Evolutionary conservation across 1,140 invertebrate species (phyloP).

Genomic region (Neelides sp.): DNA sequence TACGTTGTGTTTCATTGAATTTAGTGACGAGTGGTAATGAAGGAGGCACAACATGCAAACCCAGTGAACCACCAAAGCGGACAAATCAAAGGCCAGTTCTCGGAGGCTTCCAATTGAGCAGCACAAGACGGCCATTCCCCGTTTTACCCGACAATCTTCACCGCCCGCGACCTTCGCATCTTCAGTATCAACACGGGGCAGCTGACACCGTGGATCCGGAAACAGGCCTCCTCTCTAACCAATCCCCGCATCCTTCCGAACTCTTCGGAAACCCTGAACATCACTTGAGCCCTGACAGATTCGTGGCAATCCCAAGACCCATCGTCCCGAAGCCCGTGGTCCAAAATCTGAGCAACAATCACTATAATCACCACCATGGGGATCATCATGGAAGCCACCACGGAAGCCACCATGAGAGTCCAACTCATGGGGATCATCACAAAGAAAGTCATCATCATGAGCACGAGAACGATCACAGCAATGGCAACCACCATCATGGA

Average conservation of each 20-base stretch:
- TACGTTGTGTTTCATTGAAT: too few species aligned
- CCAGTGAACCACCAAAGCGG: neutral
- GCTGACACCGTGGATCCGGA: conserved; percentile 26
- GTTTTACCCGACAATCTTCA: conserved; percentile 27
- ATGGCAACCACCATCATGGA: conserved; percentile 16
- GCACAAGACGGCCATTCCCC: conserved; percentile 25
- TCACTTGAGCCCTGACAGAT: conserved; percentile 4
- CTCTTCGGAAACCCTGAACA: conserved; percentile 1
- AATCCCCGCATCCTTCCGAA: conserved; percentile 15
- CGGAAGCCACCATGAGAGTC: conserved; percentile 2
- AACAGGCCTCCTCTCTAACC: conserved; percentile 17
- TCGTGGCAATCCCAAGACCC: conserved; percentile 4
- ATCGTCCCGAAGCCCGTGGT: neutral
- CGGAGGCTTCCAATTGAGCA: too few species aligned
- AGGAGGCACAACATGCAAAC: conserved; percentile 5
- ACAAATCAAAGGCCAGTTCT: neutral
- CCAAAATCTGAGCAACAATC: neutral
- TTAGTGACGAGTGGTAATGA: too few species aligned
- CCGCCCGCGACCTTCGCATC: conserved; percentile 27
- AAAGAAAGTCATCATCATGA: too few species aligned
- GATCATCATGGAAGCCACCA: conserved; percentile 10
- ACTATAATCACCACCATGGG: conserved; percentile 18
- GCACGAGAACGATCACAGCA: too few species aligned
- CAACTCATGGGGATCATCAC: too few species aligned
- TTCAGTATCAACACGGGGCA: conserved; percentile 29